Conservation (phyloP, 2,113 vertebrate species). For the Nymphicus hollandicus region DNA sequence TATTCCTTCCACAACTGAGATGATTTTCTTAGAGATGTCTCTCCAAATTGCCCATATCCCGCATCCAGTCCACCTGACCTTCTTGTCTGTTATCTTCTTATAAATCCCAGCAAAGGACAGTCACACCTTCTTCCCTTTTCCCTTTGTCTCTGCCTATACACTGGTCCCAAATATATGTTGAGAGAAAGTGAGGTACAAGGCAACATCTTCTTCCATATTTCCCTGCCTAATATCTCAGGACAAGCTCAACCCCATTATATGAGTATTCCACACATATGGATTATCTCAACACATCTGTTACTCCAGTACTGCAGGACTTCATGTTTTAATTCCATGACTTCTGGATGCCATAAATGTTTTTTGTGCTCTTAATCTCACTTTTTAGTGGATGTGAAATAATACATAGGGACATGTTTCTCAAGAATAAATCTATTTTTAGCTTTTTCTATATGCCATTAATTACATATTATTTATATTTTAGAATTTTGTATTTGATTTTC, state of each 20-base stretch:
- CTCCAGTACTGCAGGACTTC: neutral
- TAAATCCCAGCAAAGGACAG: neutral
- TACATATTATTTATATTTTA: neutral
- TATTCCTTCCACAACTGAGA: neutral
- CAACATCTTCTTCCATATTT: neutral
- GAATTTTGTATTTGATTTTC: neutral
- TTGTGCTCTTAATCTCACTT: neutral
- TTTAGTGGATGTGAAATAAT: neutral
- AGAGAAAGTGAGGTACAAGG: neutral
- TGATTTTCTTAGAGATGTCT: neutral
- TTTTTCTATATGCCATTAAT: neutral
- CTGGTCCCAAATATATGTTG: neutral
- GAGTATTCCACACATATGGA: neutral
- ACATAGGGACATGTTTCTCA: neutral
- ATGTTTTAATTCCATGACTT: neutral
- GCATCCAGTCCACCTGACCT: neutral
- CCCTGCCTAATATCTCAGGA: neutral
- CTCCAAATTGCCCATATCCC: neutral
- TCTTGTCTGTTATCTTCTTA: neutral
- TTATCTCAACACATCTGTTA: neutral
- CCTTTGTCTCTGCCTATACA: neutral
- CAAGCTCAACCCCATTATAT: neutral
- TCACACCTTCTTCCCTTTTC: neutral
- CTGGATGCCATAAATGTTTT: rapidly evolving
- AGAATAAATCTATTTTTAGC: neutral